Evolutionary conservation across 1,140 invertebrate genomes (phyloP).

Genomic region (Neuroterus valhalla): DNA sequence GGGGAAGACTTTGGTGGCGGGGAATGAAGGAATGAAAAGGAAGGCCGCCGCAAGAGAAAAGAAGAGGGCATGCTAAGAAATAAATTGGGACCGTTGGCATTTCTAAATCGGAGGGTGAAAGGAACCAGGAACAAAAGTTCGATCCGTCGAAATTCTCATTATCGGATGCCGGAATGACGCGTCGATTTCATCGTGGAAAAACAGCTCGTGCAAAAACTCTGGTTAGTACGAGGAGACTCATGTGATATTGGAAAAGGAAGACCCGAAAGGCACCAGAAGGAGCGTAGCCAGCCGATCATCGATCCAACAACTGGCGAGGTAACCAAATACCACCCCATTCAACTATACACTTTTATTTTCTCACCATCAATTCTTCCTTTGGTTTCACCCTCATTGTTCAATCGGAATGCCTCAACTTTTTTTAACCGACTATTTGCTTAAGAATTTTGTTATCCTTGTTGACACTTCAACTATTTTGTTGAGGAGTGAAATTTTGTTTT

Average conservation of each 20-base stretch:
- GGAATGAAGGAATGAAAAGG: slow-evolving; percentile 28
- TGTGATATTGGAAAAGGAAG: slow-evolving; percentile 43
- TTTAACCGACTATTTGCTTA: too few relatives aligned
- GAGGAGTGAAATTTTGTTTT: too few relatives aligned
- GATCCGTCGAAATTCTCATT: slow-evolving; percentile 19
- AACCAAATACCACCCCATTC: slow-evolving; percentile 3
- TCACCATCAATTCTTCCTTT: neutral
- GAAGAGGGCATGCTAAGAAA: slow-evolving; percentile 59
- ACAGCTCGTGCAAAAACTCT: slow-evolving; percentile 47
- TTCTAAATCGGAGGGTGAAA: slow-evolving; percentile 26
- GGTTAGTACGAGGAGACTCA: slow-evolving; percentile 43
- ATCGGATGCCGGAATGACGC: slow-evolving; percentile 58
- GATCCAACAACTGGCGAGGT: slow-evolving; percentile 36
- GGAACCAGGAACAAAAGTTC: slow-evolving; percentile 20
- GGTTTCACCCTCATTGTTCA: too few relatives aligned
- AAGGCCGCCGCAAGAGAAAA: slow-evolving; percentile 16
- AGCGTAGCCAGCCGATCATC: neutral
- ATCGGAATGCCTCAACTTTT: too few relatives aligned
- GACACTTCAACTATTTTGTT: too few relatives aligned
- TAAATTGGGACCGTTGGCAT: slow-evolving; percentile 45
- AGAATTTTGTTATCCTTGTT: too few relatives aligned
- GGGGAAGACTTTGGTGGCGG: slow-evolving; percentile 9
- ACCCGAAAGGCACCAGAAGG: neutral
- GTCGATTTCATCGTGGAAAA: slow-evolving; percentile 45
- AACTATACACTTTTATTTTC: neutral